Percentiles rank a stretch among this genome's conserved stretches.
These are phyloP conservation scores for Mythimna vitellina DNA, from an alignment of 2,888 invertebrate genomes.

Conservation along the genomic window DNA sequence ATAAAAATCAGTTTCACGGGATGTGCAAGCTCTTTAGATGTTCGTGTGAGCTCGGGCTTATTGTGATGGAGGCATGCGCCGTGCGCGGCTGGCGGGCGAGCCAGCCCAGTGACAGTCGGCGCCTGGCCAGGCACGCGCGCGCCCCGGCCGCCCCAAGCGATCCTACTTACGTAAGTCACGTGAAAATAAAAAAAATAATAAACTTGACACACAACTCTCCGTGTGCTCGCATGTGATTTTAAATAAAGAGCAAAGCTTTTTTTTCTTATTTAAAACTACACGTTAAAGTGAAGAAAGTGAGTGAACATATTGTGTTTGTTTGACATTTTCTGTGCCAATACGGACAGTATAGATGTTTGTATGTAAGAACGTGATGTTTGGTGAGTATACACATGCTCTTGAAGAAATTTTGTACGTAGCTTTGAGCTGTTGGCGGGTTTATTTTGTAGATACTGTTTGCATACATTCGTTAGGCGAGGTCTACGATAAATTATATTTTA, in stretches of 20 bases:
- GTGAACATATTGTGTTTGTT: slow-evolving; percentile 75
- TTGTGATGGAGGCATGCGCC: slow-evolving; percentile 86
- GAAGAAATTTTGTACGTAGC: slow-evolving; percentile 33
- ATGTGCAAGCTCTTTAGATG: slow-evolving; percentile 78
- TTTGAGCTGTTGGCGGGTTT: neutral
- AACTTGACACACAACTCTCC: slow-evolving; percentile 58
- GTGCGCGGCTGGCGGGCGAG: slow-evolving; percentile 69
- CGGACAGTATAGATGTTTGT: slow-evolving; percentile 55
- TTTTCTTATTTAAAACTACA: slow-evolving; percentile 30
- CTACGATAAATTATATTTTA: neutral
- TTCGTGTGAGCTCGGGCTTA: slow-evolving; percentile 84
- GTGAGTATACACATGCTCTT: slow-evolving; percentile 56
- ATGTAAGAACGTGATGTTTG: slow-evolving; percentile 59
- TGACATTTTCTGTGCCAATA: slow-evolving; percentile 69
- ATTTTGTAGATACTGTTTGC: neutral
- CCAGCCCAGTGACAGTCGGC: slow-evolving; percentile 80
- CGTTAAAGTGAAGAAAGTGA: slow-evolving; percentile 64
- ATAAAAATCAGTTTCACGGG: slow-evolving; percentile 81
- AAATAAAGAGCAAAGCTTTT: slow-evolving; percentile 34
- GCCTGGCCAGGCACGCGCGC: slow-evolving; percentile 77
- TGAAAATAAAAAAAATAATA: slow-evolving; percentile 61
- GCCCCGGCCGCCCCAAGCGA: slow-evolving; percentile 62
- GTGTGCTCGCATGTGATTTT: slow-evolving; percentile 56
- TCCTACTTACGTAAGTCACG: slow-evolving; percentile 86
- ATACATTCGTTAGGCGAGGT: neutral